phyloP scores from a whole-genome alignment of 2,113 vertebrate species.

The Gobiocypris rarus region DNA sequence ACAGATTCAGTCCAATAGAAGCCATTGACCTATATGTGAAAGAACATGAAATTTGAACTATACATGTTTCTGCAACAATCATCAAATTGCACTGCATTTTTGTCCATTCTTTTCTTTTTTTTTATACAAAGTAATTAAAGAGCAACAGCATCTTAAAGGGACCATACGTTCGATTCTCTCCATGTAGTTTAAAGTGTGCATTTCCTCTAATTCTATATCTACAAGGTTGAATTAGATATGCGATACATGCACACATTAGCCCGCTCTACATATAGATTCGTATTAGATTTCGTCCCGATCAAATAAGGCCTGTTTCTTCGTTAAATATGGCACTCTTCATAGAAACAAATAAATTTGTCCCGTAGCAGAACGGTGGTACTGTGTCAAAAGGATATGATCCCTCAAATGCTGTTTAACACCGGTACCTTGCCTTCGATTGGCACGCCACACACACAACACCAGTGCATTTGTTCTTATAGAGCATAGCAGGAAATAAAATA shows the following conservation, averaged over 20 bases:
- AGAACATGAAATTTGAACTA: constrained; percentile 85
- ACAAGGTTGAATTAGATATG: constrained; percentile 58
- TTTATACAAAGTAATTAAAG: constrained; percentile 64
- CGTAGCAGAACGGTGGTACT: constrained; percentile 32
- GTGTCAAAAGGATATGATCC: constrained; percentile 77
- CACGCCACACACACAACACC: constrained; percentile 78
- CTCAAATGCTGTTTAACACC: constrained; percentile 85
- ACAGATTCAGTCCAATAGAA: constrained; percentile 81
- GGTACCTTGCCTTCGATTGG: constrained; percentile 78
- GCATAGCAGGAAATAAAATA: constrained; percentile 78
- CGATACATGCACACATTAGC: constrained; percentile 39
- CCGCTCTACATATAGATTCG: constrained; percentile 17
- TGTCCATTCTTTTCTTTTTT: constrained; percentile 38
- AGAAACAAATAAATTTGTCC: constrained; percentile 50
- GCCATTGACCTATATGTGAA: constrained; percentile 79
- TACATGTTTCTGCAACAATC: constrained; percentile 80
- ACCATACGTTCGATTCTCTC: constrained; percentile 72
- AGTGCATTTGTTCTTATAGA: constrained; percentile 83
- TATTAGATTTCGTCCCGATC: not conserved
- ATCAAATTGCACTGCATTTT: constrained; percentile 79
- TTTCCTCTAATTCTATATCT: constrained; percentile 41
- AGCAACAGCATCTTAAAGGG: constrained; percentile 85
- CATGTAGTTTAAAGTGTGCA: constrained; percentile 51
- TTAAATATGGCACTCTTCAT: constrained; percentile 74
- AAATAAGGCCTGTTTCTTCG: constrained; percentile 55